Evolutionary conservation across 2,888 invertebrate species (phyloP).

Genomic region (Petrolisthes manimaculis): DNA sequence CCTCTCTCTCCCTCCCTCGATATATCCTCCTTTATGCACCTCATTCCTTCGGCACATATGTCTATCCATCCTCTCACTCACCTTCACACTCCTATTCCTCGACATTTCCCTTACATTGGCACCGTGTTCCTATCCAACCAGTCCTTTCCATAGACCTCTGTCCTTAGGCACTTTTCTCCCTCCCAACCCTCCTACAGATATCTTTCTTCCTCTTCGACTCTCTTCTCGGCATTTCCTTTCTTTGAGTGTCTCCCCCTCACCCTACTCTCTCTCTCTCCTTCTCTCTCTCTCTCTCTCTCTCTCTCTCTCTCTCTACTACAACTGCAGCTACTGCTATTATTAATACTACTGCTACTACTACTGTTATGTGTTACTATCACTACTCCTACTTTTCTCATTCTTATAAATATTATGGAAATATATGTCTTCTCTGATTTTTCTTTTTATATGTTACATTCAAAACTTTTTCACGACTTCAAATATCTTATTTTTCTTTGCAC

Average conservation of each 20-base stretch:
- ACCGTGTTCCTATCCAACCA: neutral
- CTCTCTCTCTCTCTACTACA: neutral
- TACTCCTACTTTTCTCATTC: neutral
- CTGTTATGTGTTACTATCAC: neutral
- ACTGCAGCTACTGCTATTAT: neutral
- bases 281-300: constrained; percentile 8
- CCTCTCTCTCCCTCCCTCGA: neutral
- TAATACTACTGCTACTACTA: neutral
- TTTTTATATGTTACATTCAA: neutral
- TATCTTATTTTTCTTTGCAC: neutral
- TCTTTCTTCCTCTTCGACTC: no score
- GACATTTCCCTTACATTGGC: neutral
- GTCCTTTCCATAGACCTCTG: neutral
- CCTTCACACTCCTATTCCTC: neutral
- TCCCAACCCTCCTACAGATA: neutral
- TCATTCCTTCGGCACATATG: neutral
- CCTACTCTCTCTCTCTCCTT: neutral
- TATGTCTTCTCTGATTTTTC: neutral
- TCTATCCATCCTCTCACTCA: neutral
- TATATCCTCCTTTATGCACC: neutral
- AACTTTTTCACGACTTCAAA: neutral
- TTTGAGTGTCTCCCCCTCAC: neutral
- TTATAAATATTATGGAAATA: no score
- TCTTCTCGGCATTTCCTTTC: neutral
- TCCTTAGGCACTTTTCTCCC: neutral